phyloP scores from a whole-genome alignment of 2,113 vertebrate genomes.

The Spilogale gracilis region DNA sequence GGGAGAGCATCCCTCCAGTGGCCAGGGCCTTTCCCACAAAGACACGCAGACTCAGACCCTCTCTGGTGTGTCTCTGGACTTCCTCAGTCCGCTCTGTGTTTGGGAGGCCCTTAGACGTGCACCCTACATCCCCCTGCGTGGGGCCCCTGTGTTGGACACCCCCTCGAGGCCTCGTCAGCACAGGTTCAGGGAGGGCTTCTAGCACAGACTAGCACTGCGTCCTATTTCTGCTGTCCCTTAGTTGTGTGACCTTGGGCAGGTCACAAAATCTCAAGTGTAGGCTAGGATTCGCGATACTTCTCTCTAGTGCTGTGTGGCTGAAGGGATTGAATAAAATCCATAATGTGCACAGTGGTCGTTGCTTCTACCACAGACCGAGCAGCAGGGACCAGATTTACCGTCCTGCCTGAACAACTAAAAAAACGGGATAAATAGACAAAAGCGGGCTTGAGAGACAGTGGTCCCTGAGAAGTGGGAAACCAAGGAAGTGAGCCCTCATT shows the following conservation, averaged over 20 bases:
- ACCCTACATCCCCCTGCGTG: no score
- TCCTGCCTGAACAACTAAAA: background rate
- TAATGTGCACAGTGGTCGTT: no score
- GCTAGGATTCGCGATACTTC: no score
- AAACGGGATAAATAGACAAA: background rate
- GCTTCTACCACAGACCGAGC: background rate
- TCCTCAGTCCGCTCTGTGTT: background rate
- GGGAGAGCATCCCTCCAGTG: background rate
- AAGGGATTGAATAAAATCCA: background rate
- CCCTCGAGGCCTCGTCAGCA: background rate
- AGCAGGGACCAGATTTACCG: background rate
- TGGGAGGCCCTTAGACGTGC: background rate
- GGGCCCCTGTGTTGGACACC: no score
- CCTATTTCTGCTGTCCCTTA: background rate
- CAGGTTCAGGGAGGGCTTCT: background rate
- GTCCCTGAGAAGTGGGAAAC: background rate
- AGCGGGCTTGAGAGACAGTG: background rate
- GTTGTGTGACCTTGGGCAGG: background rate
- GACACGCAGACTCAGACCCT: background rate
- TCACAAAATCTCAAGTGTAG: background rate
- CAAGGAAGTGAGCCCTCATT: background rate
- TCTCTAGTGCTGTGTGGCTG: background rate
- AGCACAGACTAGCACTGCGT: rapidly evolving
- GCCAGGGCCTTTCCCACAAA: background rate
- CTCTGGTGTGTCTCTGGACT: background rate